phyloP scores from a whole-genome alignment of 2,113 vertebrate genomes.

The Eonycteris spelaea region DNA sequence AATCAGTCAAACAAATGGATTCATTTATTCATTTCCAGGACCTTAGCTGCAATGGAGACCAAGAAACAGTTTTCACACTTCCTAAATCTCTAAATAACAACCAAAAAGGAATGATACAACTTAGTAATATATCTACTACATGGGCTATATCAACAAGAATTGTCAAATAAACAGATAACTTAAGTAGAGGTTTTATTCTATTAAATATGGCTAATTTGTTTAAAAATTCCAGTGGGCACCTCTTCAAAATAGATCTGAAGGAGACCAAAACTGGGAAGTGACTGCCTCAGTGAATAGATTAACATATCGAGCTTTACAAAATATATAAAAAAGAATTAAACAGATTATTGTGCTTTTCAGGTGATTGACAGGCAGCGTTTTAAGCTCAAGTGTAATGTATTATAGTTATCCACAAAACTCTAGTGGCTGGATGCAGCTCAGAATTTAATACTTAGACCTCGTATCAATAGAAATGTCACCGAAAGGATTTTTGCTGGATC shows the following conservation, averaged over 20 bases:
- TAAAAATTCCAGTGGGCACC: background rate
- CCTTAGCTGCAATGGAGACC: fast-evolving
- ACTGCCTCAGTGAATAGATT: background rate
- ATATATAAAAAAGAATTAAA: background rate
- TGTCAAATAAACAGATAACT: background rate
- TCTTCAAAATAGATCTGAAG: background rate
- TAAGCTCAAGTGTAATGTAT: slow-evolving; percentile 19
- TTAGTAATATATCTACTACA: background rate
- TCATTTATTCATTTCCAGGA: background rate
- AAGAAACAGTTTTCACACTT: background rate
- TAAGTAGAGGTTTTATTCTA: background rate
- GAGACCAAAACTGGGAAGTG: background rate
- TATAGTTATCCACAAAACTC: slow-evolving; percentile 21
- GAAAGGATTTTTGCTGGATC: slow-evolving; percentile 46
- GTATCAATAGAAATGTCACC: slow-evolving; percentile 44
- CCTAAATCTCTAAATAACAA: background rate
- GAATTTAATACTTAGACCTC: slow-evolving; percentile 25
- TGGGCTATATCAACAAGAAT: background rate
- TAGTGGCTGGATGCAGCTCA: slow-evolving; percentile 4
- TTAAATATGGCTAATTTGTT: background rate
- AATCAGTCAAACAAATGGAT: background rate
- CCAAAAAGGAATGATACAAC: background rate
- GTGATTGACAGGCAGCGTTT: slow-evolving; percentile 45
- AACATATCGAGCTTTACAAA: background rate
- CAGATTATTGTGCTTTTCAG: background rate